Percentiles rank a stretch among this genome's conserved stretches.
These are phyloP conservation scores for Cheilosia variabilis DNA, from an alignment of 2,888 invertebrate species.

Conservation along the genomic window DNA sequence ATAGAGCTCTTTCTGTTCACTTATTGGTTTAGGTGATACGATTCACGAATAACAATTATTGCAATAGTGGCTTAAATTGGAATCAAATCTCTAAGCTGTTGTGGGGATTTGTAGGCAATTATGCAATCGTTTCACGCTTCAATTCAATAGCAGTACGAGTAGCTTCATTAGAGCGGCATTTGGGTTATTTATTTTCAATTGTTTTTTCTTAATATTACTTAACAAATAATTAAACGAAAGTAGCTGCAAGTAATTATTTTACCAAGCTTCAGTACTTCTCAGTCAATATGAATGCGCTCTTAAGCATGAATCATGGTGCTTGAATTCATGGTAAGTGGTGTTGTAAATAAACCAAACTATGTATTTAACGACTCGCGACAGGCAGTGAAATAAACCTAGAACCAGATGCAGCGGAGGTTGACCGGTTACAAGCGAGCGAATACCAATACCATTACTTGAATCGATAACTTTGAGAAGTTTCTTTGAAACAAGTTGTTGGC, in stretches of 20 bases:
- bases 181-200: slow-evolving; percentile 22
- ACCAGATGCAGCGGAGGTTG: too few relatives aligned
- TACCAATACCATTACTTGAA: too few relatives aligned
- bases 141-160: slow-evolving; percentile 34
- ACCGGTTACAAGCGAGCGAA: too few relatives aligned
- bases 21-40: neutral
- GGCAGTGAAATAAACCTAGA: too few relatives aligned
- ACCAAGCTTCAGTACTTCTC: neutral
- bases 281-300: neutral
- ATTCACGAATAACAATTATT: slow-evolving; percentile 22
- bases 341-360: neutral
- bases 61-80: neutral
- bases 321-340: neutral
- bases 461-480: too few relatives aligned
- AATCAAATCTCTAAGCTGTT: neutral
- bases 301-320: neutral
- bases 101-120: slow-evolving; percentile 25
- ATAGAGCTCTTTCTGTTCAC: neutral
- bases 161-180: slow-evolving; percentile 43
- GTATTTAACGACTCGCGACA: neutral
- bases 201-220: slow-evolving; percentile 3
- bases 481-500: too few relatives aligned
- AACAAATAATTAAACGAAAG: slow-evolving; percentile 30
- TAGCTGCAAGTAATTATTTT: slow-evolving; percentile 5
- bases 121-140: slow-evolving; percentile 42